Evolutionary conservation across 2,113 vertebrate species (phyloP), one percentile per base, ranked within the genome.

Genomic region (Cephalopholis sonnerati): DNA sequence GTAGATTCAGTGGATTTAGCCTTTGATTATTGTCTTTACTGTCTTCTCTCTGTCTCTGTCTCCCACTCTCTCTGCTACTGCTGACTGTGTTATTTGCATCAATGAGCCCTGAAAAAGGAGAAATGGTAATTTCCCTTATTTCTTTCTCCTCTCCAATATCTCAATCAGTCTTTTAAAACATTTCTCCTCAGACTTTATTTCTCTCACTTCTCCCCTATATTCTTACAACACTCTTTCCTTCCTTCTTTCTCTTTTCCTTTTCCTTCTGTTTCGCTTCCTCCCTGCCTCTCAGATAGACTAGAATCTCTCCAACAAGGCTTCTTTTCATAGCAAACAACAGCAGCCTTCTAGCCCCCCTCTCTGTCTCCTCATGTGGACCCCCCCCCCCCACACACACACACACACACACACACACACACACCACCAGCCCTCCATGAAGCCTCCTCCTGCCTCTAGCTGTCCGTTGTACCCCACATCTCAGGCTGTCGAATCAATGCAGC

Each of bases 311-410:
- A 92, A 92, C 93, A 95, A 93, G 88, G 84, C 58, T 70, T 67
- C 85, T 94, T 94, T 93, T 93, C 77, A 91, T 77, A 77, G 84
- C 77, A 82, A 70, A 86, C 84, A 84, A 74, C 87, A 90, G 81
- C 89, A 83, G 82, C 76, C 78, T 48, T 53, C 27, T 36, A 3
- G 76, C 58, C 61, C 55, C 70, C 24, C 41, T 15, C 66, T 53
- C 66, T 13, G 9, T 22, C 29, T 13, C 51, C 41, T 63, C 65
- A 61, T 84, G 48, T 74, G 51, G 16, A 36, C 25, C 57, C 58
- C 62, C 41, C 57, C 5, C 27, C 48, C 36, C 2, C 12, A 22
- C 27, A 6, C 58, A 29, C 58, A 20, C 58, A 54, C 50, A n/a
- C 32, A 53, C 74, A 32, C 54, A 29, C 59, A 39, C 64, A 54